Conservation (phyloP, 2,113 vertebrate species). For the Azemiops feae region DNA sequence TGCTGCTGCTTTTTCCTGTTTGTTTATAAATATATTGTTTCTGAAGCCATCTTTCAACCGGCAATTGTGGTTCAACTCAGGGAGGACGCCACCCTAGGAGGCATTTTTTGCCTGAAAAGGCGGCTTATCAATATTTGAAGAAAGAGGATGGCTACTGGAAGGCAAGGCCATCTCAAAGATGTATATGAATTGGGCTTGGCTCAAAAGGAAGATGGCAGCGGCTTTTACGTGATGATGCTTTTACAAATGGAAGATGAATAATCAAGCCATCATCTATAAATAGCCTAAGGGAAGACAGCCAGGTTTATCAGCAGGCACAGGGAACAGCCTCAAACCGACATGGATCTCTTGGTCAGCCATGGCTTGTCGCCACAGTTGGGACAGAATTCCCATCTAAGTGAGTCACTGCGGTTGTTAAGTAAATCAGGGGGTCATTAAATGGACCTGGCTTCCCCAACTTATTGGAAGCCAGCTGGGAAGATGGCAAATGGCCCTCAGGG, state of each 20-base stretch:
- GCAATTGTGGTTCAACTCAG: background rate
- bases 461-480: no score
- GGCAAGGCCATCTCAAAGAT: background rate
- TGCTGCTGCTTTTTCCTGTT: background rate
- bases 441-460: no score
- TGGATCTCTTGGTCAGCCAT: background rate
- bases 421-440: no score
- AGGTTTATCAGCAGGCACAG: background rate
- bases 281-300: background rate
- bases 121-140: background rate
- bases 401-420: no score
- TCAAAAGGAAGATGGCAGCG: background rate
- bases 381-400: background rate
- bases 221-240: background rate
- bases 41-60: background rate
- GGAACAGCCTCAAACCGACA: background rate
- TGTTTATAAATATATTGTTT: background rate
- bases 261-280: background rate
- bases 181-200: background rate
- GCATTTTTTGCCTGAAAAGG: background rate
- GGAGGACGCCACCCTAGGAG: background rate
- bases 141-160: background rate
- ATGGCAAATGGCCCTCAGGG: no score
- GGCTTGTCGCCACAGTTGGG: background rate
- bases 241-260: background rate